Base-by-base conservation (phyloP, 2,113 vertebrate species). In the Alligator sinensis region DNA sequence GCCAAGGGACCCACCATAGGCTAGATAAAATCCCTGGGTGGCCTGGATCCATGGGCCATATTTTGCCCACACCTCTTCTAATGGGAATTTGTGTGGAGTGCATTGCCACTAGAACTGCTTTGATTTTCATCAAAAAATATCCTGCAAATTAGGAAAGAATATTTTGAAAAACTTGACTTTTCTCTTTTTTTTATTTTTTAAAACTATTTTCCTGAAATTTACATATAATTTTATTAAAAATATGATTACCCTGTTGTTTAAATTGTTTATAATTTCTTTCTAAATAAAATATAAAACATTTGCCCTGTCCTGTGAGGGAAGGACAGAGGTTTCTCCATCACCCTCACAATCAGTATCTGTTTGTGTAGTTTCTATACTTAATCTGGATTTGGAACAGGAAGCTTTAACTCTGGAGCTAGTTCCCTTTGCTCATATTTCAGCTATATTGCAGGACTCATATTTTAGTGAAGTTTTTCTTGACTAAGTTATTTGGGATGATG, bases 391-490 rank as follows among this genome's bases (percentile, higher is more conserved):
- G 74, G 12, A 25, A 2, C 77, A 28, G 66, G 66, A 27, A 54
- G 61, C 16, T 4, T 55, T 12, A 19, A 4, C 12, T 81, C 27
- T 77, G 34, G 57, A 57, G 21, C 25, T 79, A 62, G 28, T 86
- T 0, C 30, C 0, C 0, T 57, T 19, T 63, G 1, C 0, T 47
- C 47, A 8, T 47, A 28, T 5, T 89, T 55, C 63, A 61, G n/a
- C 38, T 2, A 4, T 62, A 11, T 60, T 82, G 72, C 63, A 58
- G 63, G 77, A 81, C 11, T 81, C 12, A 7, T 66, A 21, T 68
- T 82, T 59, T 86, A 11, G n/a, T 79, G 1, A 1, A 7, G 25
- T 70, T 21, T 34, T n/a, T n/a, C 18, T 70, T 70, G 30, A 34
- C 30, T 70, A 34, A 70, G 12, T 34, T 17, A 34, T 34, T 34